These are phyloP conservation scores for Ceratosolen solmsi DNA, from an alignment of 1,140 invertebrate species.

Conservation along the genomic window DNA sequence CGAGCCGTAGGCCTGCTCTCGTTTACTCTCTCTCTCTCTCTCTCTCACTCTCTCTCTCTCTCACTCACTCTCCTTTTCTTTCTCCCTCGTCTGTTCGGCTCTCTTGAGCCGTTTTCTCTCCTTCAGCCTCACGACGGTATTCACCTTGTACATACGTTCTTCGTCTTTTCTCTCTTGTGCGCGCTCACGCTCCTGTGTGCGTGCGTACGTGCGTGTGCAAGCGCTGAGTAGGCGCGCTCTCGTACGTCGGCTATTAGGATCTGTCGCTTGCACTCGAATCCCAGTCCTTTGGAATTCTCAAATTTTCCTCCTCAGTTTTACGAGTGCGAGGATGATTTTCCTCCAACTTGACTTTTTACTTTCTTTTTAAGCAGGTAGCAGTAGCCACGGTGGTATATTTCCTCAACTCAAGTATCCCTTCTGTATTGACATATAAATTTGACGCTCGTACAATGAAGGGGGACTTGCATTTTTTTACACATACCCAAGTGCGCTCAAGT, in stretches of 20 bases:
- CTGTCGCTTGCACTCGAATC: conserved; percentile 34
- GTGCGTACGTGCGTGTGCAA: not conserved
- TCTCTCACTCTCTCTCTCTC: not conserved
- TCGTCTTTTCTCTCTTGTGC: not conserved
- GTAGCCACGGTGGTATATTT: not conserved
- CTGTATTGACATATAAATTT: not conserved
- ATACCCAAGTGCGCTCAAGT: not conserved
- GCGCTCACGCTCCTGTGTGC: not conserved
- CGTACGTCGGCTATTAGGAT: not conserved
- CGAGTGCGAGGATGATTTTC: not conserved
- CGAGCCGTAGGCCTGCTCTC: conserved; percentile 7
- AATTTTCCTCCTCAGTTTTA: conserved; percentile 18
- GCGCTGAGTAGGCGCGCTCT: not conserved
- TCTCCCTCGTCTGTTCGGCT: not conserved
- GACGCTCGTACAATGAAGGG: not conserved
- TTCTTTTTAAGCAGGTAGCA: conserved; percentile 3
- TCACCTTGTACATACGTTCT: not conserved
- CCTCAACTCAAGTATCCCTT: no score
- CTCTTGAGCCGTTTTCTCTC: not conserved
- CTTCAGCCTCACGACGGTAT: not conserved
- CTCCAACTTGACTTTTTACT: not conserved
- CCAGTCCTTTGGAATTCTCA: conserved; percentile 8
- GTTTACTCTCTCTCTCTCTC: not conserved
- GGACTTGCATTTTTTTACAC: no score
- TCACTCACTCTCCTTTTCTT: not conserved